Evolutionary conservation across 1,140 invertebrate genomes (phyloP).

Genomic region (Tetranychus urticae): DNA sequence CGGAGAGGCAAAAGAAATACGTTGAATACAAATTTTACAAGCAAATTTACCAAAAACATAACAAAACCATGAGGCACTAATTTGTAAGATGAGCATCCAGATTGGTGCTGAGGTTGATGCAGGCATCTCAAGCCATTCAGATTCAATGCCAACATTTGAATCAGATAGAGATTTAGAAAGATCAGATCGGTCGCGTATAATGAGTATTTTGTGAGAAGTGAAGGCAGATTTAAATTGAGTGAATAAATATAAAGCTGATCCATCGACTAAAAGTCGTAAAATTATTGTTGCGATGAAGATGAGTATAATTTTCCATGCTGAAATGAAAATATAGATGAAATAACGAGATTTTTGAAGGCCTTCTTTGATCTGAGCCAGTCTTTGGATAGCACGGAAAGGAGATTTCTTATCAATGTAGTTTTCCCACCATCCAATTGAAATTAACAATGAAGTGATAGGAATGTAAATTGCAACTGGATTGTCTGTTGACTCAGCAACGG

Average conservation of each 20-base stretch:
- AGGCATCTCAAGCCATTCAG: background rate
- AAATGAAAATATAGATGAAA: slow-evolving; percentile 22
- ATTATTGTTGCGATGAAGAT: slow-evolving; percentile 28
- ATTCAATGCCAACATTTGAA: slow-evolving; percentile 5
- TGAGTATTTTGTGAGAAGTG: slow-evolving; percentile 9
- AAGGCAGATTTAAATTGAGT: slow-evolving; percentile 11
- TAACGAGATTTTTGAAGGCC: slow-evolving; percentile 47
- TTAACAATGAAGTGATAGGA: slow-evolving; percentile 50
- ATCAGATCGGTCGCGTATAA: slow-evolving; percentile 2
- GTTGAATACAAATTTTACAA: slow-evolving; percentile 82
- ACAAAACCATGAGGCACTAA: slow-evolving; percentile 54
- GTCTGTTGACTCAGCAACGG: slow-evolving; percentile 17
- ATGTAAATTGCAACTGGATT: slow-evolving; percentile 16
- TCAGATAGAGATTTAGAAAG: background rate
- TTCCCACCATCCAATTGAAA: slow-evolving; percentile 88
- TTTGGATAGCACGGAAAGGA: slow-evolving; percentile 31
- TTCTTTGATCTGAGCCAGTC: slow-evolving; percentile 54
- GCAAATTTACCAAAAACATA: slow-evolving; percentile 84
- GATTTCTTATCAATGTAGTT: slow-evolving; percentile 55
- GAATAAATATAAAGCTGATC: slow-evolving; percentile 5
- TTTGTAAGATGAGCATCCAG: slow-evolving; percentile 54
- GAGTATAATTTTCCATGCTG: slow-evolving; percentile 19
- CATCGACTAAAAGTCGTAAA: slow-evolving; percentile 34
- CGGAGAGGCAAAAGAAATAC: slow-evolving; percentile 84
- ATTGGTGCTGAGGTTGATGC: slow-evolving; percentile 24